Conservation (phyloP, 2,797 vertebrate species). For the Ambastaia sidthimunki region DNA sequence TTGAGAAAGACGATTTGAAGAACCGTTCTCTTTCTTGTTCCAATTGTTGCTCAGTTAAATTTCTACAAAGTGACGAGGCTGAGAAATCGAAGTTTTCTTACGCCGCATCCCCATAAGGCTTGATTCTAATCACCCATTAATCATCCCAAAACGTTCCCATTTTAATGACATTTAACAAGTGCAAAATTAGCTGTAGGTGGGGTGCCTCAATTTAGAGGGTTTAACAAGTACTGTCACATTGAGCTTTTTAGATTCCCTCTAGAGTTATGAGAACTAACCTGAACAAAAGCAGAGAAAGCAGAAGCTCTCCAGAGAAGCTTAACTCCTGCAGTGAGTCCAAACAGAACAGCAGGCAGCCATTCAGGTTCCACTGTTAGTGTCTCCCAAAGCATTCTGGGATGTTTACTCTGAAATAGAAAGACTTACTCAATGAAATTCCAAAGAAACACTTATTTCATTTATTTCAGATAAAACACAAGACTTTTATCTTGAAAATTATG, state of each 20-base stretch:
- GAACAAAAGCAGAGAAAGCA: conserved; percentile 16
- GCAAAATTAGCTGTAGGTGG: not conserved
- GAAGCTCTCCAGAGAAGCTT: conserved; percentile 1
- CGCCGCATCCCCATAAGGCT: not conserved
- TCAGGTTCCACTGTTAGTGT: not conserved
- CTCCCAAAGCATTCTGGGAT: conserved; percentile 18
- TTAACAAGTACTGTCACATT: conserved; percentile 2
- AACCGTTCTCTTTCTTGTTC: not conserved
- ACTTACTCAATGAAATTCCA: not conserved
- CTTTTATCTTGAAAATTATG: not conserved
- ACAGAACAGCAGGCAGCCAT: conserved; percentile 1
- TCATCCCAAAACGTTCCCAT: not conserved
- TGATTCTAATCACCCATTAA: not conserved
- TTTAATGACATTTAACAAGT: conserved; percentile 9
- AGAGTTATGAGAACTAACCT: conserved; percentile 17
- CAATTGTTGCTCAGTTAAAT: not conserved
- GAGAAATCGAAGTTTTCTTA: not conserved
- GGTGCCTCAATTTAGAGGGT: not conserved
- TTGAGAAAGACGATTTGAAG: not conserved
- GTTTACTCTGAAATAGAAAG: not conserved
- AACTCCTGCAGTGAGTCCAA: not conserved
- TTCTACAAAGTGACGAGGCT: not conserved
- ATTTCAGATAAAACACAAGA: not conserved
- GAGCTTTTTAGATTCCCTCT: not conserved
- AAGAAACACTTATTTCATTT: not conserved